Conservation (phyloP, 2,797 vertebrate genomes). For the Diglossa cyanea region DNA sequence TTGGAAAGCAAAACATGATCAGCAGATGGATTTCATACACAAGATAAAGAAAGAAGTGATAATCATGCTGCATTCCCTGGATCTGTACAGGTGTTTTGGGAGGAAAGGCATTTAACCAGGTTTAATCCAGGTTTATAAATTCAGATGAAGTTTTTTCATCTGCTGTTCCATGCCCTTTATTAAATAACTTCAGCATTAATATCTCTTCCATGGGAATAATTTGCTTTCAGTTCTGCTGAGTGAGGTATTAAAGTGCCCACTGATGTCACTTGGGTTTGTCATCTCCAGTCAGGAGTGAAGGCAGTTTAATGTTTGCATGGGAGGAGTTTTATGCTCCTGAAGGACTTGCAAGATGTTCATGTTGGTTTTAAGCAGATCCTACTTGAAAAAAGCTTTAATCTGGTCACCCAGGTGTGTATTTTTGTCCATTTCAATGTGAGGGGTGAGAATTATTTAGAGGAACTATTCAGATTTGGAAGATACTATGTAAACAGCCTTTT, state of each 20-base stretch:
- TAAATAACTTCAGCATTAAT: background rate
- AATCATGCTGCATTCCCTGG: background rate
- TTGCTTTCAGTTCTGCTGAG: background rate
- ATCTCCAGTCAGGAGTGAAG: background rate
- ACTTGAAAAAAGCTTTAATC: background rate
- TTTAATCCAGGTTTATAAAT: background rate
- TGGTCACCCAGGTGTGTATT: background rate
- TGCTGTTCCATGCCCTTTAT: background rate
- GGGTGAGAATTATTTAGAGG: background rate
- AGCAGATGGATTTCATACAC: background rate
- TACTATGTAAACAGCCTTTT: background rate
- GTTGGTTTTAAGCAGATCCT: background rate
- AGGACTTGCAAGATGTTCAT: background rate
- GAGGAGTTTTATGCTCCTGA: background rate
- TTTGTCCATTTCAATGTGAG: background rate
- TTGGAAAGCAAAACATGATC: background rate
- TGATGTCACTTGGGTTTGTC: background rate
- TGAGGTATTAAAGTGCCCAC: background rate
- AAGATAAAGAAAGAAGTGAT: background rate
- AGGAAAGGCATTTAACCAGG: background rate
- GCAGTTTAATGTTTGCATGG: background rate
- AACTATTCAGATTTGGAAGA: background rate
- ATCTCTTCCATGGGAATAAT: background rate
- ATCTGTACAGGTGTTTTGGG: background rate
- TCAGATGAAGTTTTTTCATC: background rate